A percentile compares a stretch with the other conserved stretches of the same genome.
These are phyloP conservation scores for Corythoichthys haematopterus DNA, from an alignment of 2,113 vertebrate species.

Conservation along the genomic window DNA sequence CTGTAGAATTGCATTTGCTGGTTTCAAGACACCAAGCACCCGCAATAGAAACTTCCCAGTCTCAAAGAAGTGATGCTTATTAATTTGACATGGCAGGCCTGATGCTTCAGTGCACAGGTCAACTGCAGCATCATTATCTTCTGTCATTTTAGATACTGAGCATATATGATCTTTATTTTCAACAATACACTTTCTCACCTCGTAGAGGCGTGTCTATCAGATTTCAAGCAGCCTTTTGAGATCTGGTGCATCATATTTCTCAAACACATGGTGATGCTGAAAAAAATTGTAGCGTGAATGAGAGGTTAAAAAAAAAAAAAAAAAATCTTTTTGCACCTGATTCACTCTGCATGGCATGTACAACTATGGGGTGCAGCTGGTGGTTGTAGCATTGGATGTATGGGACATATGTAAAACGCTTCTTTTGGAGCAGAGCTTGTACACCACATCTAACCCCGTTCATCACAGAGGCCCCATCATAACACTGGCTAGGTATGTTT, in stretches of 20 bases:
- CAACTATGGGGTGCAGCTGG: neutral
- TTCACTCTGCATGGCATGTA: constrained; percentile 2
- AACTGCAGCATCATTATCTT: neutral
- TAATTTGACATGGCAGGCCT: constrained; percentile 5
- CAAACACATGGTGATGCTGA: neutral
- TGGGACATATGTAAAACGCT: neutral
- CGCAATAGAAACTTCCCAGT: neutral
- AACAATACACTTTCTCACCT: neutral
- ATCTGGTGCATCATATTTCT: neutral
- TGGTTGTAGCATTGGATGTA: constrained; percentile 1
- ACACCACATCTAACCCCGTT: too few species aligned
- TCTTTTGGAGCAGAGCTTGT: too few species aligned
- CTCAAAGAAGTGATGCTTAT: constrained; percentile 2
- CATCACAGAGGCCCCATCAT: too few species aligned
- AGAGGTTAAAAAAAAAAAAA: neutral
- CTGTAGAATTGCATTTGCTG: constrained; percentile 7
- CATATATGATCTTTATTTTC: neutral
- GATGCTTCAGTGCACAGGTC: constrained; percentile 7
- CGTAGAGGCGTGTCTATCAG: neutral
- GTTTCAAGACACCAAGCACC: constrained; percentile 8
- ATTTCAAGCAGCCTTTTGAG: constrained; percentile 2
- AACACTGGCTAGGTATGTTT: too few species aligned
- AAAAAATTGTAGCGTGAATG: neutral
- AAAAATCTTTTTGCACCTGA: constrained; percentile 1
- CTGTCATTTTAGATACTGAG: neutral